These are phyloP conservation scores for Aplocera efformata DNA, from an alignment of 2,888 invertebrate genomes.

Conservation along the genomic window DNA sequence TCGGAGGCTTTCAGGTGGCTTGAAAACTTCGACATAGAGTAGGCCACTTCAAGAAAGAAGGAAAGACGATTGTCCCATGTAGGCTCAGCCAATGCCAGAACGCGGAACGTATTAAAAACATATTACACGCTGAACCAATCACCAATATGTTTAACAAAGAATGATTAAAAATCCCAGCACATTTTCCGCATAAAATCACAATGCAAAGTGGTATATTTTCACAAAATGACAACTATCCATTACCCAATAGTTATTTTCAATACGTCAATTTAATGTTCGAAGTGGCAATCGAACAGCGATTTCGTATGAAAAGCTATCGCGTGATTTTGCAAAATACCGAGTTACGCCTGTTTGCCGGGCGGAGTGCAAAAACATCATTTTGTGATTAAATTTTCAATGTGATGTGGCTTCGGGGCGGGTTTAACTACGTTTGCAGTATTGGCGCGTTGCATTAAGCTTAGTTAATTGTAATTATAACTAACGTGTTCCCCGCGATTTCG, in stretches of 20 bases:
- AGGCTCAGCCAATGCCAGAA: too few relatives aligned
- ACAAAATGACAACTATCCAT: constrained; percentile 20
- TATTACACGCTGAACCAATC: too few relatives aligned
- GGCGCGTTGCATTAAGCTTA: too few relatives aligned
- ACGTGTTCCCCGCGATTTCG: too few relatives aligned
- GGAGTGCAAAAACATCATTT: constrained; percentile 4
- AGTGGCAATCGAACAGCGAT: constrained; percentile 35
- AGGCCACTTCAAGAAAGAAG: too few relatives aligned
- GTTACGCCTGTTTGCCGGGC: constrained; percentile 12
- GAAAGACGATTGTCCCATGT: too few relatives aligned
- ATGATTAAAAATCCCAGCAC: neutral
- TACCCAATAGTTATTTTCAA: constrained; percentile 29
- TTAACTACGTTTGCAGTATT: too few relatives aligned
- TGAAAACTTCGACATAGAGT: too few relatives aligned
- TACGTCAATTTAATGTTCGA: constrained; percentile 36
- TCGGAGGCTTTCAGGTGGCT: too few relatives aligned
- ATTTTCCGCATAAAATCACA: constrained; percentile 5
- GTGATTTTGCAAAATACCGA: constrained; percentile 19
- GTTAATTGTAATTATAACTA: too few relatives aligned
- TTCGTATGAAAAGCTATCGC: constrained; percentile 26
- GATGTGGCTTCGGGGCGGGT: neutral
- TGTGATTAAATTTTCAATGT: neutral
- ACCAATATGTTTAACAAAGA: too few relatives aligned
- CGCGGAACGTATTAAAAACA: too few relatives aligned
- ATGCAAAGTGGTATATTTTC: constrained; percentile 17